A percentile compares a stretch with the other conserved stretches of the same genome.
These are phyloP conservation scores for Capreolus pygargus DNA, from an alignment of 2,113 vertebrate species.

Conservation along the genomic window DNA sequence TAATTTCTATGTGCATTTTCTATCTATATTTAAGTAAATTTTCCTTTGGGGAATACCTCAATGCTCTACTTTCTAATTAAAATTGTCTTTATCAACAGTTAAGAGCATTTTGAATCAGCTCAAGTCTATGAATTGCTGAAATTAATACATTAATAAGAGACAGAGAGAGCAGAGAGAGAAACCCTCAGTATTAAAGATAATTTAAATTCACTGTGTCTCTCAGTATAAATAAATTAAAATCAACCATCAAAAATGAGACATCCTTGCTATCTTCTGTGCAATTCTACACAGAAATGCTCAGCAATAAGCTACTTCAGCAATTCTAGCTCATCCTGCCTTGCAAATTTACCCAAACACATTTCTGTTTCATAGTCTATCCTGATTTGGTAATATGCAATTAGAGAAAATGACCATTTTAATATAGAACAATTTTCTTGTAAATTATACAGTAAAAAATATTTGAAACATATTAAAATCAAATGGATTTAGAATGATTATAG, in stretches of 20 bases:
- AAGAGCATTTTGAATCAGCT: neutral
- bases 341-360: slow-evolving; percentile 56
- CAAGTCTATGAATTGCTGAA: neutral
- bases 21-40: slow-evolving; percentile 11
- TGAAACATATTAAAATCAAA: slow-evolving; percentile 75
- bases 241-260: neutral
- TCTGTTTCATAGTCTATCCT: slow-evolving; percentile 54
- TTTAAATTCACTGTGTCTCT: neutral
- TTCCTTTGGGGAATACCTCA: neutral
- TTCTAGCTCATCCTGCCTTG: slow-evolving; percentile 18
- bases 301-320: slow-evolving; percentile 38
- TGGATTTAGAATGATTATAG: slow-evolving; percentile 69
- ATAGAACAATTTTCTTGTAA: slow-evolving; percentile 72
- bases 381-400: slow-evolving; percentile 72
- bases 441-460: slow-evolving; percentile 75
- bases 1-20: neutral
- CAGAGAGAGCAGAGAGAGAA: neutral
- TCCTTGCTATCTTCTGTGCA: neutral
- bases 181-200: neutral
- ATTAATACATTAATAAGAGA: neutral
- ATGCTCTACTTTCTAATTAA: neutral
- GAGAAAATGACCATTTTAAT: slow-evolving; percentile 74
- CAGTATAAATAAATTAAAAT: slow-evolving; percentile 13
- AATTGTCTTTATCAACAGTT: neutral
- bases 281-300: neutral